Percentiles rank a stretch among this genome's conserved stretches.
Conservation (phyloP, 1,140 invertebrate species). For the Caerostris darwini region DNA sequence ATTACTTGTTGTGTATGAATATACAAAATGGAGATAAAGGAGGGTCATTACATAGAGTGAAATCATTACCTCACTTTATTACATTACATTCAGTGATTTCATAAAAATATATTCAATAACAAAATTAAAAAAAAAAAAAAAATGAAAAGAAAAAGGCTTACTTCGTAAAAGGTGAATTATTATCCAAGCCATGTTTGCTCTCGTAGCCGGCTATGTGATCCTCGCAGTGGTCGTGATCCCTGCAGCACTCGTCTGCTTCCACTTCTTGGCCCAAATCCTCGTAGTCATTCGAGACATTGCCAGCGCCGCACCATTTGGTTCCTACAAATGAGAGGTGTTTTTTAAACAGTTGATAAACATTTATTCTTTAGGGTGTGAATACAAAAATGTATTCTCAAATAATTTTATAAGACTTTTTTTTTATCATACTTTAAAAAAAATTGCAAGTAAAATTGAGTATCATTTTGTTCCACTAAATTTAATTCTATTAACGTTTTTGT, state of each 20-base stretch:
- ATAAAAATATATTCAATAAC: too few species aligned
- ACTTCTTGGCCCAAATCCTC: constrained; percentile 87
- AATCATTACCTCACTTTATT: too few species aligned
- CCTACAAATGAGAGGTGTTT: constrained; percentile 79
- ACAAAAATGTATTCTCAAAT: background rate
- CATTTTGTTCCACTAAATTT: too few species aligned
- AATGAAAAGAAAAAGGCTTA: constrained; percentile 12
- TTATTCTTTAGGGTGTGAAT: too few species aligned
- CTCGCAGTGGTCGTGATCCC: constrained; percentile 88
- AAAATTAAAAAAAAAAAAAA: too few species aligned
- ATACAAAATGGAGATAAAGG: too few species aligned
- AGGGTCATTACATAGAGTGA: too few species aligned
- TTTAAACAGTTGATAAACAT: background rate
- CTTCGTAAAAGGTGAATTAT: constrained; percentile 84
- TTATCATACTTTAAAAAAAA: background rate
- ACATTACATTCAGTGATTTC: too few species aligned
- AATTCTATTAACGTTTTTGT: too few species aligned
- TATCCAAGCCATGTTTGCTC: constrained; percentile 85
- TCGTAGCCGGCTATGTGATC: constrained; percentile 85
- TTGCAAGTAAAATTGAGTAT: too few species aligned
- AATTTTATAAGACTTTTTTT: background rate
- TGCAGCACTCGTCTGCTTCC: constrained; percentile 89
- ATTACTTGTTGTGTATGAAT: too few species aligned
- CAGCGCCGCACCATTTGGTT: constrained; percentile 89
- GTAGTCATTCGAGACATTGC: constrained; percentile 86